A percentile compares a stretch with the other conserved stretches of the same genome.
Evolutionary conservation across 2,113 vertebrate genomes (phyloP).

Genomic region (Bujurquina vittata): DNA sequence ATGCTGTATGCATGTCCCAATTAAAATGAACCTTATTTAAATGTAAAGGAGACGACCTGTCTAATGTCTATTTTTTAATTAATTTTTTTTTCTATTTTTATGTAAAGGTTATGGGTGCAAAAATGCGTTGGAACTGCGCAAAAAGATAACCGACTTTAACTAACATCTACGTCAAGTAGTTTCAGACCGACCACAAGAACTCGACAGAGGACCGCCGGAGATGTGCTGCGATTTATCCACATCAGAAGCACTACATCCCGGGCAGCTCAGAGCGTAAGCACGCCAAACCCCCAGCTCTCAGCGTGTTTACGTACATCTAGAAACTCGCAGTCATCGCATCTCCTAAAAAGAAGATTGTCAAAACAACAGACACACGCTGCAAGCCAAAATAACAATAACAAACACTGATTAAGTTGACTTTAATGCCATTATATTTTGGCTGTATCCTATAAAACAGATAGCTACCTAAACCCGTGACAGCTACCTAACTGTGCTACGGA

Average conservation of each 20-base stretch:
- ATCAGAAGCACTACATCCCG: conserved; percentile 8
- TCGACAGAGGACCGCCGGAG: neutral
- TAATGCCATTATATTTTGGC: neutral
- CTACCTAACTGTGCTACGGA: neutral
- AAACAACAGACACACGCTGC: neutral
- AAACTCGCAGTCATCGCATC: neutral
- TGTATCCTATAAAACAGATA: neutral
- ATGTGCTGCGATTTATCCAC: neutral
- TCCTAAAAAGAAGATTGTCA: neutral
- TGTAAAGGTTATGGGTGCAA: neutral
- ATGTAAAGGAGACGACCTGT: neutral
- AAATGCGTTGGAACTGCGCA: neutral
- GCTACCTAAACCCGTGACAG: neutral
- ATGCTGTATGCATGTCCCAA: neutral
- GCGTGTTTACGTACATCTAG: neutral
- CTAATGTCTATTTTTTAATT: neutral
- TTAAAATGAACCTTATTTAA: neutral
- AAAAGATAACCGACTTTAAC: neutral
- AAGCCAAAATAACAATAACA: neutral
- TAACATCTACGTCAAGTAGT: neutral
- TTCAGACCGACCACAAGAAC: neutral
- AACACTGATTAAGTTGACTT: neutral
- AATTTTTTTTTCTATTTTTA: neutral
- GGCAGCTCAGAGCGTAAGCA: conserved; percentile 4
- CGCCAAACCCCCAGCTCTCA: neutral